These are phyloP conservation scores for Cremastinae sp. DNA, from an alignment of 2,888 invertebrate genomes.

Conservation along the genomic window DNA sequence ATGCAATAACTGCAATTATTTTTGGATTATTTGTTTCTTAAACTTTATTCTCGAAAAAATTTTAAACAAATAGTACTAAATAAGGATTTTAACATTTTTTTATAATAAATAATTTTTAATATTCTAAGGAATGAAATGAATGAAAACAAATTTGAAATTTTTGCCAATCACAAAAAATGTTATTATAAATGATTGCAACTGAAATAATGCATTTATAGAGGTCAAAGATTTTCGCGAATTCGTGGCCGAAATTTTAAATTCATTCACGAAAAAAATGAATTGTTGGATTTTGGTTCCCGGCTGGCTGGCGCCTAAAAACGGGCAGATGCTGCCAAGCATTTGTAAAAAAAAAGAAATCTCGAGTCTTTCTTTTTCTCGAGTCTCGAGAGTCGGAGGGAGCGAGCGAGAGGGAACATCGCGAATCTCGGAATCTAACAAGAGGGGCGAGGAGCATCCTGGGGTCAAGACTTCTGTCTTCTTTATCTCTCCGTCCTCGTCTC, in stretches of 20 bases:
- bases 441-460: conserved; percentile 17
- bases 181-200: too few relatives aligned
- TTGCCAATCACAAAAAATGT: too few relatives aligned
- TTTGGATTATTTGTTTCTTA: too few relatives aligned
- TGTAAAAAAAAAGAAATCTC: conserved; percentile 14
- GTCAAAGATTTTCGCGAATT: not conserved
- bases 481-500: not conserved
- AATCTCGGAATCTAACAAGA: conserved; percentile 47
- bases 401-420: conserved; percentile 23
- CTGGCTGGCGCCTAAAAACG: conserved; percentile 26
- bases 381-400: conserved; percentile 2
- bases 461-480: conserved; percentile 15
- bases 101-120: too few relatives aligned
- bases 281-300: conserved; percentile 17
- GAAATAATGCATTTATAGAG: too few relatives aligned
- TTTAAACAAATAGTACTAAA: too few relatives aligned
- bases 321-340: conserved; percentile 9
- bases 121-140: too few relatives aligned
- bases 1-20: too few relatives aligned
- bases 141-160: too few relatives aligned
- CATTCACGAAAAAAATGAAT: not conserved
- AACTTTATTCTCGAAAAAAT: too few relatives aligned
- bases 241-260: not conserved
- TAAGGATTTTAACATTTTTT: too few relatives aligned
- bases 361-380: conserved; percentile 3